Conservation (phyloP, 2,797 vertebrate genomes). For the Oophaga sylvatica region DNA sequence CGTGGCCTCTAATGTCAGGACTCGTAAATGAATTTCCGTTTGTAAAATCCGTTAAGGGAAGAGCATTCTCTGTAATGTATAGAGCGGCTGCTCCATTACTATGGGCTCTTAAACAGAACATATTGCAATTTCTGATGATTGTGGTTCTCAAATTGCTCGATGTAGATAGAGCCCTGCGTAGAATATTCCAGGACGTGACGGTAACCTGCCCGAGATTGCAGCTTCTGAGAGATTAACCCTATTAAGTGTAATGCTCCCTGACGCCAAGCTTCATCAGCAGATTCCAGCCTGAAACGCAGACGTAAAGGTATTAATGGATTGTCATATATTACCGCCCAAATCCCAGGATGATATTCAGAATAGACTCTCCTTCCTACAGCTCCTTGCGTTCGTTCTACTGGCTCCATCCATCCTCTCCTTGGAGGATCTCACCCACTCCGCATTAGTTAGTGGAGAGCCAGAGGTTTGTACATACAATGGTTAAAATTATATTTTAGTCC, state of each 20-base stretch:
- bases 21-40: slow-evolving; percentile 18
- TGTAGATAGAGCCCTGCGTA: slow-evolving; percentile 24
- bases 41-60: neutral
- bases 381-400: slow-evolving; percentile 45
- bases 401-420: slow-evolving; percentile 33
- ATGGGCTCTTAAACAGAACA: neutral
- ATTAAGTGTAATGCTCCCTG: slow-evolving; percentile 59
- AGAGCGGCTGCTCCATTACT: neutral
- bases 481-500: slow-evolving; percentile 20
- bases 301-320: slow-evolving; percentile 57
- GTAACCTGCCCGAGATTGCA: slow-evolving; percentile 41
- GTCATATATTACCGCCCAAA: slow-evolving; percentile 53
- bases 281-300: slow-evolving; percentile 48
- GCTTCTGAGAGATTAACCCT: slow-evolving; percentile 60
- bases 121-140: neutral
- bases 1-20: neutral
- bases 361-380: slow-evolving; percentile 38
- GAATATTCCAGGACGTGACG: slow-evolving; percentile 47
- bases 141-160: slow-evolving; percentile 20
- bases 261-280: slow-evolving; percentile 59
- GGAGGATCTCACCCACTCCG: slow-evolving; percentile 11
- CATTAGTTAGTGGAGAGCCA: slow-evolving; percentile 41
- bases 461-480: neutral
- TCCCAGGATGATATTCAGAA: slow-evolving; percentile 56
- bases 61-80: slow-evolving; percentile 1